Base-by-base conservation (phyloP, 2,888 invertebrate species). In the Pyrrhosoma nymphula region DNA sequence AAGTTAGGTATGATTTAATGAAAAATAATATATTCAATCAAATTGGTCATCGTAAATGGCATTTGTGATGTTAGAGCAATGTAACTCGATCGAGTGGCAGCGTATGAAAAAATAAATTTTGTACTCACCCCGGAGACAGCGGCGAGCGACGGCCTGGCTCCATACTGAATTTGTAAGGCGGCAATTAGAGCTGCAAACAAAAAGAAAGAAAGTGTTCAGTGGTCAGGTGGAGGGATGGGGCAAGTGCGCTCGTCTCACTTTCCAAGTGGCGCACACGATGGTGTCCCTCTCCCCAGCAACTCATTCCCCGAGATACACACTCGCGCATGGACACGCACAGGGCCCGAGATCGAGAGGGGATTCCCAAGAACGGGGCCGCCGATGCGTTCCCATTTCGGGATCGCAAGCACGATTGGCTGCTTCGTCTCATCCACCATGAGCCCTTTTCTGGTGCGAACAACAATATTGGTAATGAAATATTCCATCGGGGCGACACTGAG, bases 131-230 rank as follows among this genome's bases (percentile, higher is more conserved):
- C 93, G 93, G 93, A 93, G 93, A 93, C 69, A 12, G 93, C 93
- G 23, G 93, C 93, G 69, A 60, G 39, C n/a, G 93, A 69, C 39
- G 39, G 91, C 93, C 93, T 93, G 93, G 93, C 93, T 93, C 93
- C 93, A 93, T 93, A 93, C 16, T 93, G 93, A 75, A 93, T 93
- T 93, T 93, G 93, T 55, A 93, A 93, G 93, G 93, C 93, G 75
- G 93, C 93, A 93, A 93, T 63, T 69, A 93, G 69, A 75, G 69
- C 93, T 93, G 93, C 14, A 93, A 69, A 93, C 14, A 26, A 93
- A 39, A 39, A 91, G 63, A 91, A 91, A 63, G 60, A 60, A 93
- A 93, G 63, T 63, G 69, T 47, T 60, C 69, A 39, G 47, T 26
- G 39, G 60, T n/a, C n/a, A n/a, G n/a, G n/a, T n/a, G n/a, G n/a